Base-by-base conservation (phyloP, 1,140 invertebrate species). In the Neodiprion virginianus region DNA sequence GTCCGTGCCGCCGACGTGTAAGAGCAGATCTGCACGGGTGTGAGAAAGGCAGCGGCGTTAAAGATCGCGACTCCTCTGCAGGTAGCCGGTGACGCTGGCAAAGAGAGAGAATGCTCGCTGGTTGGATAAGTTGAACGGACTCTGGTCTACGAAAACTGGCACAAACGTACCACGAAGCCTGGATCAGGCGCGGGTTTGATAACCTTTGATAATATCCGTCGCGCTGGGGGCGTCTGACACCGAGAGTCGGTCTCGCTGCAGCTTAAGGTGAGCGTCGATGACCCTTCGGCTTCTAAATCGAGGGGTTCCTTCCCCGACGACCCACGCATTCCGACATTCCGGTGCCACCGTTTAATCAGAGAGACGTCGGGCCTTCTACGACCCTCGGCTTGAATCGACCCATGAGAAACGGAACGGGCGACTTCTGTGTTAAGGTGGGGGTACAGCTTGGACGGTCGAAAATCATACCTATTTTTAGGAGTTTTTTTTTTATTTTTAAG, bases 81-180 rank as follows among this genome's bases (percentile, higher is more conserved):
- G 11, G 11, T 0, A 61, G 53, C 4, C 53, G 11, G 11, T 17
- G 53, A 61, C 53, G 53, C 28, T 40, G 28, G 28, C 28, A 40
- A 40, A 40, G 28, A 40, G 28, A 61, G 53, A 61, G 53, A 61
- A 61, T 61, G 53, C 53, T 17, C 4, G 11, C 28, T 40, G 53
- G 53, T 5, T 40, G 28, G 28, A 12, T 12, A 61, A 61, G 53
- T 61, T 61, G 53, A 61, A 61, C 53, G 53, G 11, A 61, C 53
- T 61, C 53, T 61, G 11, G 53, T 61, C 53, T 61, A 61, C 53
- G 53, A 61, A 61, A 61, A 61, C 53, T 61, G 53, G 53, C 53
- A 61, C 53, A 61, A 61, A 61, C 53, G n/a, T 61, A 12, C 53
- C 53, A 61, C 53, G 53, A 61, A 61, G 53, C 53, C 53, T 61